These are phyloP conservation scores for Hirudo medicinalis DNA, from an alignment of 1,140 invertebrate genomes.

Conservation along the genomic window DNA sequence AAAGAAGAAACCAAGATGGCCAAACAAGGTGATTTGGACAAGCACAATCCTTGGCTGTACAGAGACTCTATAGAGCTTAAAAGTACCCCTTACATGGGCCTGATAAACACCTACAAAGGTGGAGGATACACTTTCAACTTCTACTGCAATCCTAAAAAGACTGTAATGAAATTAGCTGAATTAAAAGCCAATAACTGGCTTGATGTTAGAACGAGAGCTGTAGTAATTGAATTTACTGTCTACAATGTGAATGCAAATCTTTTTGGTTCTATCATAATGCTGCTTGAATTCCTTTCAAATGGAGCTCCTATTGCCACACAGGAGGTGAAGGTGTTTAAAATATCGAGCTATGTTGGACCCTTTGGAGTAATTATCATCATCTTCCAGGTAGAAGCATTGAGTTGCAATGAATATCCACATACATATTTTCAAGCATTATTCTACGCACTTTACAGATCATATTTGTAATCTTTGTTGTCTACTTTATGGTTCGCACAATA, in stretches of 20 bases:
- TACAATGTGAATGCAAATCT: conserved; percentile 28
- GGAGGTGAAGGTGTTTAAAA: conserved; percentile 39
- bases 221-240: conserved; percentile 26
- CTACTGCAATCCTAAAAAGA: conserved; percentile 21
- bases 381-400: conserved; percentile 23
- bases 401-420: too few species aligned
- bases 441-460: conserved; percentile 28
- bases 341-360: conserved; percentile 38
- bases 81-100: conserved; percentile 34
- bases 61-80: conserved; percentile 33
- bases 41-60: conserved; percentile 34
- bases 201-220: conserved; percentile 24
- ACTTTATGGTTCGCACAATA: conserved; percentile 35
- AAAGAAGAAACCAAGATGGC: conserved; percentile 24
- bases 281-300: conserved; percentile 25
- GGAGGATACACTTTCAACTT: conserved; percentile 35
- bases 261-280: conserved; percentile 25
- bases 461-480: conserved; percentile 35
- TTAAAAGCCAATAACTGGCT: conserved; percentile 24
- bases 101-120: conserved; percentile 37
- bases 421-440: not conserved
- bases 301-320: conserved; percentile 29
- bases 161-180: conserved; percentile 23
- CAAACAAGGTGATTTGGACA: conserved; percentile 15
- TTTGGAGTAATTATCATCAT: conserved; percentile 37